phyloP scores from a whole-genome alignment of 2,113 vertebrate genomes.

The Xenopus tropicalis region DNA sequence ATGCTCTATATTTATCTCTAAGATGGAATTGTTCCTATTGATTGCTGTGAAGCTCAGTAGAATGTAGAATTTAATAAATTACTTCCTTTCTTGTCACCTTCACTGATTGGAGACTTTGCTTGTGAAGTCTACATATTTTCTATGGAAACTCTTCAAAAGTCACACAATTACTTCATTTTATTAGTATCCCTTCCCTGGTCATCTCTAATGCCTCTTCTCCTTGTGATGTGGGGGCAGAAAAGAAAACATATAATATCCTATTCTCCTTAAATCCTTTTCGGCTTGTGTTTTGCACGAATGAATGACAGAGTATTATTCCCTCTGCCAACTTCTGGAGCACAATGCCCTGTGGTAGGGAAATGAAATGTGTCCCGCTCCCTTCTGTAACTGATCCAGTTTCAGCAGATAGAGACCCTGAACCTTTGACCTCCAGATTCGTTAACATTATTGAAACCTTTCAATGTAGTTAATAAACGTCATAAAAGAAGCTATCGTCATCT shows the following conservation, averaged over 20 bases:
- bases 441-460: slow-evolving; percentile 61
- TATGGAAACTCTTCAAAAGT: too few relatives aligned
- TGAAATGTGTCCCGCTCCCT: slow-evolving; percentile 66
- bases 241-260: background rate
- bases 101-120: too few relatives aligned
- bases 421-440: slow-evolving; percentile 60
- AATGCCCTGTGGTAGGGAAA: slow-evolving; percentile 66
- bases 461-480: slow-evolving; percentile 48
- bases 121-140: too few relatives aligned
- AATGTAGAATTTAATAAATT: too few relatives aligned
- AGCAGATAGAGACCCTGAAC: slow-evolving; percentile 68
- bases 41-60: too few relatives aligned
- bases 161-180: too few relatives aligned
- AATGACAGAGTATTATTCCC: slow-evolving; percentile 52
- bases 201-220: too few relatives aligned
- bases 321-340: slow-evolving; percentile 55
- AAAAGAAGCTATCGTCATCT: slow-evolving; percentile 46
- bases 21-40: too few relatives aligned
- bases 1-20: too few relatives aligned
- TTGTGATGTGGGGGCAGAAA: too few relatives aligned
- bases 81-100: too few relatives aligned
- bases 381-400: slow-evolving; percentile 68
- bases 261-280: slow-evolving; percentile 35
- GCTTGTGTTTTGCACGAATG: slow-evolving; percentile 12
- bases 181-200: too few relatives aligned